These are phyloP conservation scores for Anthopleura xanthogrammica DNA, from an alignment of 92 coral and sea anemone species.

Conservation along the genomic window DNA sequence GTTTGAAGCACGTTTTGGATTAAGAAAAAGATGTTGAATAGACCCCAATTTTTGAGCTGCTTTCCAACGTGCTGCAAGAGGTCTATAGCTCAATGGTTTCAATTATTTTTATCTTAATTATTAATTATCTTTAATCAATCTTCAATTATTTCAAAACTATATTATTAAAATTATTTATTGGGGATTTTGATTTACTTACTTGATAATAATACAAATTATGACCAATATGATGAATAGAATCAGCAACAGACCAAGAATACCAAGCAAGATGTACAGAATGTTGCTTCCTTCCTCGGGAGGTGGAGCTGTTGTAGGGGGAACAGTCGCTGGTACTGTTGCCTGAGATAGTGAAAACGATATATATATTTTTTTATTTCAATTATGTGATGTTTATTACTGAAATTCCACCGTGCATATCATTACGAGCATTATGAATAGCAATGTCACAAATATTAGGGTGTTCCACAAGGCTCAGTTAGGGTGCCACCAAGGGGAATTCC, in stretches of 20 bases:
- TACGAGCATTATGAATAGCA: not conserved
- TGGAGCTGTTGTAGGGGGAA: constrained; percentile 22
- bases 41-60: no score
- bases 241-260: constrained; percentile 50
- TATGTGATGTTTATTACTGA: no score
- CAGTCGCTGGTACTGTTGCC: constrained; percentile 20
- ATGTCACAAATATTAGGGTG: not conserved
- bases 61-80: no score
- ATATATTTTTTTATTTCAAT: no score
- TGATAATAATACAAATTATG: constrained; percentile 44
- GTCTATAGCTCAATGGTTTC: no score
- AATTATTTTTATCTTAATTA: no score
- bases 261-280: constrained; percentile 49
- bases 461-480: not conserved
- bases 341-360: not conserved
- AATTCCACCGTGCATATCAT: no score
- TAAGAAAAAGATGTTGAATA: no score
- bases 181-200: constrained; percentile 33
- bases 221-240: constrained; percentile 40
- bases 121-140: not conserved
- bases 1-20: not conserved
- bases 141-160: not conserved
- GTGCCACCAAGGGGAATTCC: not conserved
- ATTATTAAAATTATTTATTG: no score
- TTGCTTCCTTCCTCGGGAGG: constrained; percentile 40